phyloP scores from a whole-genome alignment of 2,888 invertebrate genomes.

The Acleris literana region DNA sequence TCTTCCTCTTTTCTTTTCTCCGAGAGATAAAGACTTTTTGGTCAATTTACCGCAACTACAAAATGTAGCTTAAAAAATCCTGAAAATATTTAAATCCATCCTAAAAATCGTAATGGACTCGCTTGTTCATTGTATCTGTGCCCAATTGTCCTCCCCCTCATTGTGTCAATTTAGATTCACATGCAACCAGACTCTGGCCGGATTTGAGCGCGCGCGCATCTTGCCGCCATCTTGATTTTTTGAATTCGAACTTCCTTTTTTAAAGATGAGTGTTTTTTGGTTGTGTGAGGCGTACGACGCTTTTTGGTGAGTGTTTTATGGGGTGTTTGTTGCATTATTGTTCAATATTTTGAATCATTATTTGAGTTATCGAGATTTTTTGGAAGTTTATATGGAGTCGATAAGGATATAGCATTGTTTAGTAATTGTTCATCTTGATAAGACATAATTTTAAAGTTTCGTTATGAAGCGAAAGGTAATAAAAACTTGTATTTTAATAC shows the following conservation, averaged over 20 bases:
- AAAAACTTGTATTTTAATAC: no score
- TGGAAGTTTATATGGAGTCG: no score
- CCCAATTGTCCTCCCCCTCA: constrained; percentile 70
- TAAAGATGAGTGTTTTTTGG: constrained; percentile 58
- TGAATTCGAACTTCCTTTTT: constrained; percentile 24
- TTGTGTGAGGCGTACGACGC: constrained; percentile 52
- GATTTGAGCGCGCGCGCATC: constrained; percentile 53
- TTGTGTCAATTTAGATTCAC: constrained; percentile 53
- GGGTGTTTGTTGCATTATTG: no score
- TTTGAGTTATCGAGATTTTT: no score
- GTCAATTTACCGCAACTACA: no score
- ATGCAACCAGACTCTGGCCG: constrained; percentile 58
- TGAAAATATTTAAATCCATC: not conserved
- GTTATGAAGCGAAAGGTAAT: no score
- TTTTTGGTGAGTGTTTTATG: constrained; percentile 63
- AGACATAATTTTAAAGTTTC: no score
- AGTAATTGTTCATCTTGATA: no score
- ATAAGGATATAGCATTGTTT: no score
- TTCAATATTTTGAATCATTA: no score
- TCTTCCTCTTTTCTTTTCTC: no score
- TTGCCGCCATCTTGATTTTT: constrained; percentile 30
- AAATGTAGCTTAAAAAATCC: not conserved
- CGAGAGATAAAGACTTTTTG: no score
- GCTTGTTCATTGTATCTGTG: constrained; percentile 54
- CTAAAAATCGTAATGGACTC: constrained; percentile 42